phyloP scores from a whole-genome alignment of 2,113 vertebrate species.

The Planiliza haematocheilus region DNA sequence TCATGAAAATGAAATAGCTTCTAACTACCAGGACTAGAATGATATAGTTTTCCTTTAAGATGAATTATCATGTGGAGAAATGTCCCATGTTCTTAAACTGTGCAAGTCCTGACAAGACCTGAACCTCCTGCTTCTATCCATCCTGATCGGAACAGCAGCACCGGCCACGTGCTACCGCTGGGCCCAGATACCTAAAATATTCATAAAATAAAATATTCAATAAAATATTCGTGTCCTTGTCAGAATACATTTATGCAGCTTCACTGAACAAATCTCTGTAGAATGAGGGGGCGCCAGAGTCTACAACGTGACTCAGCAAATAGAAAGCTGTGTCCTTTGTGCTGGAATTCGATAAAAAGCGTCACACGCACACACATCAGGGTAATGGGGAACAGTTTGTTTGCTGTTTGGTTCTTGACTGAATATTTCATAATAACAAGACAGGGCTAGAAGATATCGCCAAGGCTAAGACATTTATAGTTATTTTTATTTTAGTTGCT shows the following conservation, averaged over 20 bases:
- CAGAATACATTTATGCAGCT: conserved; percentile 69
- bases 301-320: conserved; percentile 59
- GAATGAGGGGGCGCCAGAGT: conserved; percentile 26
- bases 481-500: too few species aligned
- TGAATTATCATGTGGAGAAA: background rate
- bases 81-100: too few species aligned
- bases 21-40: too few species aligned
- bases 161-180: conserved; percentile 47
- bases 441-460: conserved; percentile 6
- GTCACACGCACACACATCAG: background rate
- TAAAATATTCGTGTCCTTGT: conserved; percentile 76
- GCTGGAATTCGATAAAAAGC: conserved; percentile 6
- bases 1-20: background rate
- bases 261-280: conserved; percentile 64
- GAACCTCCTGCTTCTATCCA: conserved; percentile 18
- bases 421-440: background rate
- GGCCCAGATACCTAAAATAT: conserved; percentile 72
- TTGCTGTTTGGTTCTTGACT: background rate
- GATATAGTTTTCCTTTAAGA: background rate
- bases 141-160: conserved; percentile 30
- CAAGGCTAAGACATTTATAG: background rate
- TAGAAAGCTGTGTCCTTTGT: conserved; percentile 14
- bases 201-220: too few species aligned
- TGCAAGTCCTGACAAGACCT: conserved; percentile 13
- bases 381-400: too few species aligned